Percentiles rank a stretch among this genome's conserved stretches.
phyloP scores from a whole-genome alignment of 2,113 vertebrate genomes.

The Pseudois nayaur region DNA sequence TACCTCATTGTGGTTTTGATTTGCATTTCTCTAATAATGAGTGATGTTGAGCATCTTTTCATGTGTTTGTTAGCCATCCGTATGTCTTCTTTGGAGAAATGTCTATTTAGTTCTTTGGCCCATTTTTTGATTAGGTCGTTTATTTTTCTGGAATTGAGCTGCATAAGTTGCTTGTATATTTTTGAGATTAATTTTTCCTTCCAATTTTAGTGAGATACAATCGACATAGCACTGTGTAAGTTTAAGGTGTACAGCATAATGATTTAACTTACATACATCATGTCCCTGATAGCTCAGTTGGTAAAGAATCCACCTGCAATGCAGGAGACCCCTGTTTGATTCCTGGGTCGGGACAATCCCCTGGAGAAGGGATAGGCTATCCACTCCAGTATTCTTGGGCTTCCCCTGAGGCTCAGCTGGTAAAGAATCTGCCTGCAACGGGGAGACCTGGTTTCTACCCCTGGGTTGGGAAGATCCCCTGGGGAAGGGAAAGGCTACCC shows the following conservation, averaged over 20 bases:
- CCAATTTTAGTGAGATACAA: neutral
- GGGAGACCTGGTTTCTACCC: neutral
- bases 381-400: neutral
- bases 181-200: too few relatives aligned
- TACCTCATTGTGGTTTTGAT: too few relatives aligned
- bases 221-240: neutral
- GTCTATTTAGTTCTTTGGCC: too few relatives aligned
- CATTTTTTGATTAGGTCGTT: too few relatives aligned
- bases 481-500: neutral
- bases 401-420: neutral
- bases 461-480: neutral
- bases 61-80: too few relatives aligned
- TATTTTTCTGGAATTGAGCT: too few relatives aligned
- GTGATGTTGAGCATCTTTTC: too few relatives aligned
- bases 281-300: neutral
- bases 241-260: neutral
- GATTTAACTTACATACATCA: neutral
- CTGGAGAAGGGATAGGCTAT: neutral
- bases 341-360: accelerated
- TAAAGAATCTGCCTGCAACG: neutral
- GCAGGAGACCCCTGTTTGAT: neutral
- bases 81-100: too few relatives aligned
- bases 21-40: too few relatives aligned
- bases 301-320: neutral
- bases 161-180: too few relatives aligned